Percentiles rank a stretch among this genome's conserved stretches.
These are phyloP conservation scores for Nycteola revayana DNA, from an alignment of 2,888 invertebrate genomes.

Conservation along the genomic window DNA sequence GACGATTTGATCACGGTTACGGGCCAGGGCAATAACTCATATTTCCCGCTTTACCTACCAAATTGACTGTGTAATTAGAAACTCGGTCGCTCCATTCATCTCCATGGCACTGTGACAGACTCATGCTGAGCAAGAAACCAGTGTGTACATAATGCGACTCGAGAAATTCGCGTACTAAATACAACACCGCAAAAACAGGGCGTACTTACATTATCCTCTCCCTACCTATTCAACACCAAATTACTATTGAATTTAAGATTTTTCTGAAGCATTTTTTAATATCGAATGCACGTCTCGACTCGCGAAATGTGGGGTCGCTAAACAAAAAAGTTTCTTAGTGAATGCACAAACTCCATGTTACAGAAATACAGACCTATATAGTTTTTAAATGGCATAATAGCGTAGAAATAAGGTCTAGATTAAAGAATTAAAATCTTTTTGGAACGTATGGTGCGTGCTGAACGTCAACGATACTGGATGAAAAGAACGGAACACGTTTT, in stretches of 20 bases:
- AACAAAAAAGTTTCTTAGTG: conserved; percentile 49
- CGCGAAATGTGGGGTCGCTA: conserved; percentile 42
- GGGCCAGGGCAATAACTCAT: conserved; percentile 69
- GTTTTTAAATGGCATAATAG: conserved; percentile 44
- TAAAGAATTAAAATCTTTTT: conserved; percentile 41
- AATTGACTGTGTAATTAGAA: conserved; percentile 80
- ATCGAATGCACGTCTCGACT: conserved; percentile 63
- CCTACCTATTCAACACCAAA: conserved; percentile 69
- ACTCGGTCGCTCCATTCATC: conserved; percentile 59
- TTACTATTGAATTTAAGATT: conserved; percentile 79
- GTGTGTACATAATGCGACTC: conserved; percentile 68
- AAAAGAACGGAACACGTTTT: conserved; percentile 67
- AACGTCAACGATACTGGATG: conserved; percentile 55
- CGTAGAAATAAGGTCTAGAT: conserved; percentile 63
- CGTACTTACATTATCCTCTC: conserved; percentile 67
- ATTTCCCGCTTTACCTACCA: conserved; percentile 67
- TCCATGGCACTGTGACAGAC: conserved; percentile 55
- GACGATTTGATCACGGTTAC: conserved; percentile 71
- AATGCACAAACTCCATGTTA: conserved; percentile 30
- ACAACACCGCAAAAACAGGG: conserved; percentile 79
- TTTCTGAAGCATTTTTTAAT: conserved; percentile 72
- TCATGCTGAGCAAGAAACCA: conserved; percentile 75
- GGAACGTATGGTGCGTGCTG: conserved; percentile 45
- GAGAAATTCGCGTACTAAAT: conserved; percentile 75
- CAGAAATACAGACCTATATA: conserved; percentile 30